A percentile compares a stretch with the other conserved stretches of the same genome.
Evolutionary conservation across 2,888 invertebrate genomes (phyloP).

Genomic region (Thecocarcelia acutangulata): DNA sequence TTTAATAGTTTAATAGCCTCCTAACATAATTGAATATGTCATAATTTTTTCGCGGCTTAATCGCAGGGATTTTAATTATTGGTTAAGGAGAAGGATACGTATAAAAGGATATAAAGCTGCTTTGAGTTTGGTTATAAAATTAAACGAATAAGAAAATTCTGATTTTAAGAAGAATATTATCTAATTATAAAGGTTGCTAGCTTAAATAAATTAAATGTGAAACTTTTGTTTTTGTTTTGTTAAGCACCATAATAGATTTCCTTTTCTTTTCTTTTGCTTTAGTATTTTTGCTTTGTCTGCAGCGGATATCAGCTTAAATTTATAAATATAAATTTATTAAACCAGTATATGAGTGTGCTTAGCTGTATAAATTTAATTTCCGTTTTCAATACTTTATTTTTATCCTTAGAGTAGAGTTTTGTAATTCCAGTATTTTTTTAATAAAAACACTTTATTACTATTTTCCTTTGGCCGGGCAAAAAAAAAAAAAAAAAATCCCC

Average conservation of each 20-base stretch:
- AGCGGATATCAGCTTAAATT: slow-evolving; percentile 63
- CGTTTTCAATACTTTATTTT: slow-evolving; percentile 63
- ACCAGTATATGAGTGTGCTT: slow-evolving; percentile 5
- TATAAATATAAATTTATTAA: slow-evolving; percentile 24
- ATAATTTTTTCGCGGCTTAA: slow-evolving; percentile 35
- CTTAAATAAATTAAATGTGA: neutral
- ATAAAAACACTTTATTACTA: slow-evolving; percentile 51
- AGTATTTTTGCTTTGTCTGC: slow-evolving; percentile 56
- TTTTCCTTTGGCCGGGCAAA: slow-evolving; percentile 38
- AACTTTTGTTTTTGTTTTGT: slow-evolving; percentile 6
- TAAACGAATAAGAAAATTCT: slow-evolving; percentile 10
- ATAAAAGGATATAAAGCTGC: slow-evolving; percentile 50
- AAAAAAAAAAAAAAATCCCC: slow-evolving; percentile 26
- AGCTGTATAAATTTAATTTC: slow-evolving; percentile 65
- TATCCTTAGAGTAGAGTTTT: slow-evolving; percentile 10
- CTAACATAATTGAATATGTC: slow-evolving; percentile 59
- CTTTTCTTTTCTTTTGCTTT: slow-evolving; percentile 8
- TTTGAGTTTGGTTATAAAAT: slow-evolving; percentile 45
- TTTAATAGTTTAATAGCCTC: too few relatives aligned
- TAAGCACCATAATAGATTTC: neutral
- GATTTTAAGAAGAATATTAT: slow-evolving; percentile 19
- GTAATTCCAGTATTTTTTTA: slow-evolving; percentile 5
- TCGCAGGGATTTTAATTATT: neutral
- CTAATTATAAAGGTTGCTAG: slow-evolving; percentile 34
- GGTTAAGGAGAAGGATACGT: neutral